phyloP scores from a whole-genome alignment of 2,888 invertebrate species.

The Lycophotia porphyrea region DNA sequence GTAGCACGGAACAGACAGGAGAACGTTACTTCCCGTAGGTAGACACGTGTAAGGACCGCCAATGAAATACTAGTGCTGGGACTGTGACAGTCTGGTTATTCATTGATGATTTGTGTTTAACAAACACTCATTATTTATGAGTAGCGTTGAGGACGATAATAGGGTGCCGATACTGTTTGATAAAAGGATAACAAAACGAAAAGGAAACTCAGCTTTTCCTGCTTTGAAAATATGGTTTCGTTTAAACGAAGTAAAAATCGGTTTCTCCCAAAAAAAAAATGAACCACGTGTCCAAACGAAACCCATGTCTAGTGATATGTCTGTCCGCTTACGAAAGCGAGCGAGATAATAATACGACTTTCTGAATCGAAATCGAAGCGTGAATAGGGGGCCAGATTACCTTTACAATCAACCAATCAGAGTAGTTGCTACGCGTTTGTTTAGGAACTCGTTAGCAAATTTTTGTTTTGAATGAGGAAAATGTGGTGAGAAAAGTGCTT shows the following conservation, averaged over 20 bases:
- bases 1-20: background rate
- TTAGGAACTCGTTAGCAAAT: background rate
- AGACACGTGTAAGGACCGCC: background rate
- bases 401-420: background rate
- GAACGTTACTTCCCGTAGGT: background rate
- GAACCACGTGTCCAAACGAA: background rate
- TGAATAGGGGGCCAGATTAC: background rate
- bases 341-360: background rate
- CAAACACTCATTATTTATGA: background rate
- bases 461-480: background rate
- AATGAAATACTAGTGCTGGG: background rate
- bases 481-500: background rate
- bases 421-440: background rate
- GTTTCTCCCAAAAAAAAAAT: background rate
- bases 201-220: background rate
- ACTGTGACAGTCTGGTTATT: background rate
- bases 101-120: background rate
- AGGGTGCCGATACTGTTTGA: background rate
- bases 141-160: background rate
- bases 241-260: background rate
- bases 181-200: background rate
- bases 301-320: background rate
- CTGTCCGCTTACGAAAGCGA: background rate
- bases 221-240: background rate
- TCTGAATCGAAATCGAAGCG: background rate